phyloP scores from a whole-genome alignment of 2,797 vertebrate species.

The Taenioides sp. region DNA sequence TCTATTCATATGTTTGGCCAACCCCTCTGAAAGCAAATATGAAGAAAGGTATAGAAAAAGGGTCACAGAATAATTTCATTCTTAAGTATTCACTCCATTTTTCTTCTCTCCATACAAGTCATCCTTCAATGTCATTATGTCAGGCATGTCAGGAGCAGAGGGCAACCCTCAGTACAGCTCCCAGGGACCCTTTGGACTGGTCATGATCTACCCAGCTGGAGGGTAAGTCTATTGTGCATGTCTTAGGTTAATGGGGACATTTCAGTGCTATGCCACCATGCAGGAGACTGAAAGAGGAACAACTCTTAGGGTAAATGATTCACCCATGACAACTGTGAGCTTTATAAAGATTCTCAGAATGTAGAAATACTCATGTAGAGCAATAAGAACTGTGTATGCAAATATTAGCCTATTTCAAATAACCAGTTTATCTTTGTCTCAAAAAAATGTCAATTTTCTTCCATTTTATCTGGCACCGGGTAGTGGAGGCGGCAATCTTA shows the following conservation, averaged over 20 bases:
- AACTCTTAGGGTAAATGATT: too few relatives aligned
- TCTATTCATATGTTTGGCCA: constrained; percentile 45
- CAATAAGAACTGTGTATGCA: not conserved
- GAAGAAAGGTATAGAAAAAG: not conserved
- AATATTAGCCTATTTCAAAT: not conserved
- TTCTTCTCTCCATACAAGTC: not conserved
- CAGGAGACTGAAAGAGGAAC: too few relatives aligned
- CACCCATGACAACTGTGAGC: not conserved
- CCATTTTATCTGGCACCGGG: too few relatives aligned
- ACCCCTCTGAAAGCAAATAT: constrained; percentile 54
- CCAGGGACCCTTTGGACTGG: not conserved
- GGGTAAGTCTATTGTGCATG: not conserved
- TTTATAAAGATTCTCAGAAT: not conserved
- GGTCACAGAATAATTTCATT: not conserved
- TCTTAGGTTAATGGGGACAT: not conserved
- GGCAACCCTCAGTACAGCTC: not conserved
- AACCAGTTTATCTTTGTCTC: not conserved
- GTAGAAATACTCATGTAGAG: not conserved
- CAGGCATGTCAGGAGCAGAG: not conserved
- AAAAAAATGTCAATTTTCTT: not conserved
- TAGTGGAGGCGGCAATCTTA: too few relatives aligned
- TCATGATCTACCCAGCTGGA: not conserved
- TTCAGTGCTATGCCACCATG: too few relatives aligned
- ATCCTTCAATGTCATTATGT: not conserved
- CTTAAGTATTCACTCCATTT: not conserved